Evolutionary conservation across 2,888 invertebrate genomes (phyloP).

Genomic region (Caenorhabditis angaria): DNA sequence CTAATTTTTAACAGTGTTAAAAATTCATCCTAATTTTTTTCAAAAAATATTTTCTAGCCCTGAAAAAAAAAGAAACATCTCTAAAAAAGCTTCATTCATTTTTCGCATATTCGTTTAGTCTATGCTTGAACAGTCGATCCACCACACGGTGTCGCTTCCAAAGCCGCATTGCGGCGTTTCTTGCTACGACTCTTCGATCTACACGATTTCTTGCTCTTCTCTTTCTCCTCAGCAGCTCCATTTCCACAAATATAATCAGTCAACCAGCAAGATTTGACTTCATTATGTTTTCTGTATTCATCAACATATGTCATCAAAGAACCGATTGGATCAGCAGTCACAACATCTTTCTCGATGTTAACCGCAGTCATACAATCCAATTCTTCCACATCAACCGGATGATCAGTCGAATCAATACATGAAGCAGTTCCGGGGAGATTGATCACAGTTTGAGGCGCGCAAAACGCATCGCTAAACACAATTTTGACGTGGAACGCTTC

Average conservation of each 20-base stretch:
- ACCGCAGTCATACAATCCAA: constrained; percentile 31
- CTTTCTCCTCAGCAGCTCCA: neutral
- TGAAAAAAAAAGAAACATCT: neutral
- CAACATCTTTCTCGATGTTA: constrained; percentile 34
- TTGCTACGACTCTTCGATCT: constrained; percentile 7
- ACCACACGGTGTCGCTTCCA: constrained; percentile 36
- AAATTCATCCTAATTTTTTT: no score
- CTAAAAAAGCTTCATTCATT: neutral
- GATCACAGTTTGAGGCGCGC: constrained; percentile 35
- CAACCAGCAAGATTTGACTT: constrained; percentile 26
- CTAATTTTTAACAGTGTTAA: no score
- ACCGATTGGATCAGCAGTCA: constrained; percentile 36
- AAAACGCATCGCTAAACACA: constrained; percentile 27
- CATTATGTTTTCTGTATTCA: constrained; percentile 15
- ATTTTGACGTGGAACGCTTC: constrained; percentile 28
- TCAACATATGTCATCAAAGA: constrained; percentile 34
- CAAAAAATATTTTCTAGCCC: no score
- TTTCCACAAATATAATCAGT: constrained; percentile 30
- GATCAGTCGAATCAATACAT: constrained; percentile 34
- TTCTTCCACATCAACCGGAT: constrained; percentile 38
- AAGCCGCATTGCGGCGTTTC: constrained; percentile 20
- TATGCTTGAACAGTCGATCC: constrained; percentile 27
- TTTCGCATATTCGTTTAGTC: neutral
- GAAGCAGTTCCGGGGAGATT: constrained; percentile 31
- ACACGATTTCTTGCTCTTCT: constrained; percentile 20